Evolutionary conservation across 2,888 invertebrate species (phyloP), one percentile per base, ranked within the genome.

Genomic region (Dynastes tityus): DNA sequence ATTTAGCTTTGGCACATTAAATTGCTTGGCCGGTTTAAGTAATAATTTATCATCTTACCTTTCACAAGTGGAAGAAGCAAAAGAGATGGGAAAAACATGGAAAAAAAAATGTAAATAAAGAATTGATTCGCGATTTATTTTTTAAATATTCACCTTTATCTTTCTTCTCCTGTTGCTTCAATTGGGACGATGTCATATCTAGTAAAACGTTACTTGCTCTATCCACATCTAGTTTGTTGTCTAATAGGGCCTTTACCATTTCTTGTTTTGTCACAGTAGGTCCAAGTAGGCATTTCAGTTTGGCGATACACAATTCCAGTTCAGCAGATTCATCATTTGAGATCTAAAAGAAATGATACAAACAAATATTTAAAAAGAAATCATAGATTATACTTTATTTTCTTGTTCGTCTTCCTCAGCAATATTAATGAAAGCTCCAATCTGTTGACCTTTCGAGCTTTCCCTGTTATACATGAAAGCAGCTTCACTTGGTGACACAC

Each of bases 401-500:
- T 79, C 77, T 70, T 68, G 80, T 74, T 94, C 94, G 83, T 92
- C 92, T 85, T 95, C 96, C 86, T 96, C 94, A 74, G 92, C 91
- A 75, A 94, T 94, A 83, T 94, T 93, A 80, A 97, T 90, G 86
- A 94, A 97, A 11, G 94, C 92, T 13, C 95, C 92, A 86, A 97
- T 94, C 80, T 93, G 93, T 84, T 93, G 92, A 73, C 85, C 85
- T 55, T 93, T 91, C 1, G 86, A 84, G 32, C 84, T 84, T 81
- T 93, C 94, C 64, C 97, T 92, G 86, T 97, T 96, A 86, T 93
- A 98, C 86, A 97, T 91, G 90, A 96, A 98, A 79, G 93, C 92
- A 55, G 93, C 91, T 90, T 97, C 96, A 86, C 95, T 95, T 2
- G 98, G 97, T 13, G 98, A 98, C 85, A 97, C 93, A 86, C 95